These are phyloP conservation scores for Apoderus coryli DNA, from an alignment of 2,888 invertebrate species.

Conservation along the genomic window DNA sequence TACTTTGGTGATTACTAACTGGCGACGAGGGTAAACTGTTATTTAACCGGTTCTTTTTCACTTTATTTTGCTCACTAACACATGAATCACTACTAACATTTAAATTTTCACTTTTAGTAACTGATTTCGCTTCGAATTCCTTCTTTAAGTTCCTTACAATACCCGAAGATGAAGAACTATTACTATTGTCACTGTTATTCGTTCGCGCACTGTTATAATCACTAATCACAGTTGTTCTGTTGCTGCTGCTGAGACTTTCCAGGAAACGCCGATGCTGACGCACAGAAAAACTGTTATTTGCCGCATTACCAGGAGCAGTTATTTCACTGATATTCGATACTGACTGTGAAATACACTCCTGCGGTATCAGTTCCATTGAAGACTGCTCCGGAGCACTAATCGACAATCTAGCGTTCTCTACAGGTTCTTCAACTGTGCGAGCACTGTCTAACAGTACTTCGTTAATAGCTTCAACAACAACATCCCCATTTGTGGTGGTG, in stretches of 20 bases:
- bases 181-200: constrained; percentile 28
- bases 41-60: constrained; percentile 31
- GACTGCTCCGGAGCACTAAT: constrained; percentile 49
- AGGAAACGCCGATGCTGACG: constrained; percentile 38
- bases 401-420: constrained; percentile 45
- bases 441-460: constrained; percentile 19
- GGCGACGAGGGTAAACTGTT: constrained; percentile 52
- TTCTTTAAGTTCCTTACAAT: constrained; percentile 75
- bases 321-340: constrained; percentile 27
- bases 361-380: constrained; percentile 27
- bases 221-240: too few species aligned
- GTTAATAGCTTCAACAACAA: constrained; percentile 24
- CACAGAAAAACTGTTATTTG: constrained; percentile 34
- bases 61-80: constrained; percentile 14
- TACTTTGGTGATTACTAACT: constrained; percentile 39
- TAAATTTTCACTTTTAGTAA: constrained; percentile 25
- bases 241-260: constrained; percentile 32
- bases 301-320: constrained; percentile 24
- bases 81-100: constrained; percentile 17
- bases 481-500: constrained; percentile 14
- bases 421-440: constrained; percentile 19
- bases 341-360: constrained; percentile 27
- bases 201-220: constrained; percentile 27
- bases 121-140: constrained; percentile 72
- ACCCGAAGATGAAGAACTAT: constrained; percentile 36